Percentiles rank a stretch among this genome's conserved stretches.
These are phyloP conservation scores for Eupeodes latifasciatus DNA, from an alignment of 2,888 invertebrate species.

Conservation along the genomic window DNA sequence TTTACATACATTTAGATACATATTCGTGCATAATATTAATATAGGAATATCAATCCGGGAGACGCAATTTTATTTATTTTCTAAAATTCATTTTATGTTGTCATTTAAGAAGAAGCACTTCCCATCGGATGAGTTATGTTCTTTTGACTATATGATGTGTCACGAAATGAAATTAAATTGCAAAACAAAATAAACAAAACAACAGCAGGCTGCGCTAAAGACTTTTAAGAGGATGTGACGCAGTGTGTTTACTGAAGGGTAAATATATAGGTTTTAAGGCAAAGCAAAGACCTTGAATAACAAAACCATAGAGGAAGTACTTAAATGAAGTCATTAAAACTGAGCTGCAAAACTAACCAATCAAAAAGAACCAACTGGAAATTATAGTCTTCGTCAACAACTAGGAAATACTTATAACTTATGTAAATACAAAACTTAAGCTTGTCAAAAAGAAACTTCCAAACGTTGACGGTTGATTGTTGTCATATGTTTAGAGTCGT, in stretches of 20 bases:
- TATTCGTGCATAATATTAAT: neutral
- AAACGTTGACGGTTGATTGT: too few species aligned
- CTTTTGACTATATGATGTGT: slow-evolving; percentile 22
- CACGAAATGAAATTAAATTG: slow-evolving; percentile 48
- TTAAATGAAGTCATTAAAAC: slow-evolving; percentile 12
- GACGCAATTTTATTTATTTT: slow-evolving; percentile 36
- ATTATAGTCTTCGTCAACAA: too few species aligned
- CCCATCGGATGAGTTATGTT: slow-evolving; percentile 63
- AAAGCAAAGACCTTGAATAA: neutral
- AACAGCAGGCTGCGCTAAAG: neutral
- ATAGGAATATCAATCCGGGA: slow-evolving; percentile 15
- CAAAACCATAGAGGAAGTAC: neutral
- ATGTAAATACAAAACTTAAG: too few species aligned
- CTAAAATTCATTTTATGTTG: slow-evolving; percentile 22
- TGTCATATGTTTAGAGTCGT: too few species aligned
- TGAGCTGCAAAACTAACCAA: too few species aligned
- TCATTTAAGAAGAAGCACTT: slow-evolving; percentile 56
- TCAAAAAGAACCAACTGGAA: too few species aligned
- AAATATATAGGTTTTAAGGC: neutral
- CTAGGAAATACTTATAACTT: too few species aligned
- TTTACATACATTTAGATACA: neutral
- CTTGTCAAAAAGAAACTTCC: too few species aligned
- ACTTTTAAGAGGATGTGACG: neutral
- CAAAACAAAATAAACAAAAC: slow-evolving; percentile 51
- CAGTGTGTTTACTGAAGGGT: neutral